Base-by-base conservation (phyloP, 2,113 vertebrate species). In the Aegotheles bennettii region DNA sequence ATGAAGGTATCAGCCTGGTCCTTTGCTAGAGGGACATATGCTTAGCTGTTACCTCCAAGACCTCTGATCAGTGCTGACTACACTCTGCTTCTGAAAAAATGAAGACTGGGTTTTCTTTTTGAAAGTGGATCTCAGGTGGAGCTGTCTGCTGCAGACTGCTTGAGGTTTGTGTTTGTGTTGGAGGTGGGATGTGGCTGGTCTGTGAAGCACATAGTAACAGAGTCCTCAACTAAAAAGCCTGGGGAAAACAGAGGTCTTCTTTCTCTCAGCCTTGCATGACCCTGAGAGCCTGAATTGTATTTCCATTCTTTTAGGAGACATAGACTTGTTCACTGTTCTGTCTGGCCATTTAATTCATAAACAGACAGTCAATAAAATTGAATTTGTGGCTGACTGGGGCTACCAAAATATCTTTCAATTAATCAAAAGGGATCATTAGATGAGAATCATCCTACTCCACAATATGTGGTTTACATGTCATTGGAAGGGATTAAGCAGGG, bases 311-410 rank as follows among this genome's bases (percentile, higher is more conserved):
- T 50, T 15, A 74, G 80, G 47, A 73, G 35, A 64, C 7, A 17
- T 20, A 45, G 7, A 40, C 9, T n/a, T 71, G n/a, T 63, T 87
- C 79, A 60, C 25, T 54, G 50, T 60, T 40, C 23, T 50, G 86
- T 73, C 4, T n/a, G 10, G 61, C 63, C 70, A 67, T 90, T 84
- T 93, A 93, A 83, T 75, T 42, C 36, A 86, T 65, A 70, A 91
- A 63, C 79, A 89, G 75, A 29, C 38, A 93, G 68, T 92, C 80
- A 94, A 45, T 92, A 59, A 93, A 94, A 93, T 71, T 90, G 92
- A 96, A 94, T 88, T 86, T 4, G 19, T 82, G 87, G 20, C 42
- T 91, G 87, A 84, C 59, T 36, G 50, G 40, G 74, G 84, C 84
- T 87, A 71, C 83, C 56, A 87, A 75, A 67, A 75, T 92, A 87